Base-by-base conservation (phyloP, 2,113 vertebrate species). In the Machaerirhynchus nigripectus region DNA sequence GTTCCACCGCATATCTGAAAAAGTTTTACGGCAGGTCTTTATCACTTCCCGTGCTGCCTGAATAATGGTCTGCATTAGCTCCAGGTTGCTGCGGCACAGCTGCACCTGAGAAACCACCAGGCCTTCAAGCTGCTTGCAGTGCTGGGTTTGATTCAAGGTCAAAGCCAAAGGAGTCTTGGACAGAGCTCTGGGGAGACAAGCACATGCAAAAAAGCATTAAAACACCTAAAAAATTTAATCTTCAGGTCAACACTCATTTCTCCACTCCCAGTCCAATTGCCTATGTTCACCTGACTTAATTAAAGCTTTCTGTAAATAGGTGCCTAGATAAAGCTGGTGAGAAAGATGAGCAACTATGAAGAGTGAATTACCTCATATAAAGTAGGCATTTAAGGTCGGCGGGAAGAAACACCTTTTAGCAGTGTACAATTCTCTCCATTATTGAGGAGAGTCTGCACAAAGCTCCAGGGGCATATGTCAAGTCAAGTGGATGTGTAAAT, bases 1-100 rank as follows among this genome's bases (percentile, higher is more conserved):
- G 98, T 99, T 99, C 99, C 99, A 99, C 61, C 99, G 97, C 99
- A 99, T 99, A 94, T 99, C 99, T 0, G 98, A 84, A 6, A 99
- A 99, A 2, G 99, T 98, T 97, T 99, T 99, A 87, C 99, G 98
- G 95, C 99, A 99, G 10, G 98, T 99, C 96, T 99, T 99, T 96
- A 98, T 99, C 95, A 99, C 99, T 85, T 99, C 99, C 0, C 98
- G 98, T 1, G 99, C 99, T 0, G 99, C 99, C 60, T 99, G 99
- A 95, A 99, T 98, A 35, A 99, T 98, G 95, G 98, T 99, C 33
- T 98, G 99, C 99, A 99, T 99, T n/a, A 99, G 98, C 84, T 99
- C 99, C 98, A 99, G 97, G 98, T 99, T 99, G 96, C 98, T 99
- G 87, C 99, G 99, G 96, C 99, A 99, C 63, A 99, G 98, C 96